phyloP scores from a whole-genome alignment of 1,140 invertebrate species.

The Copidosoma floridanum region DNA sequence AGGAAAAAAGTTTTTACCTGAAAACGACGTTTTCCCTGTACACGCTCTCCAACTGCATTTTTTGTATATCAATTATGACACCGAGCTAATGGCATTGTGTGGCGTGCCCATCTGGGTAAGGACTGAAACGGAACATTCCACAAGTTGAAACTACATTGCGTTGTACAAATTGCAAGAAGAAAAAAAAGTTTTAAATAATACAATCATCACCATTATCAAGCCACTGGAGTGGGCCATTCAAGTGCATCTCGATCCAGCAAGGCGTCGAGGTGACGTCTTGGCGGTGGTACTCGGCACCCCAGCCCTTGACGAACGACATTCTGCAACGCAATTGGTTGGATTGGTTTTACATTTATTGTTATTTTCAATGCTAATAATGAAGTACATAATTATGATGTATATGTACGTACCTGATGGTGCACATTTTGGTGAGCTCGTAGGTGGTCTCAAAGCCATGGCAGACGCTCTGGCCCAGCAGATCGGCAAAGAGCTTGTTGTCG shows the following conservation, averaged over 20 bases:
- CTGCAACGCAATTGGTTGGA: slow-evolving; percentile 54
- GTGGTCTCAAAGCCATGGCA: slow-evolving; percentile 66
- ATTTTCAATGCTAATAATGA: neutral
- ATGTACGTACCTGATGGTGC: slow-evolving; percentile 61
- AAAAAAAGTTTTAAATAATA: too few species aligned
- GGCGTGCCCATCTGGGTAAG: slow-evolving; percentile 89
- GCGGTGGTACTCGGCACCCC: slow-evolving; percentile 93
- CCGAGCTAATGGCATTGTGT: slow-evolving; percentile 87
- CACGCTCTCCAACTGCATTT: slow-evolving; percentile 7
- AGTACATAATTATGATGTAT: neutral
- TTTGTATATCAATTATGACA: slow-evolving; percentile 70
- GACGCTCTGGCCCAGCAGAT: slow-evolving; percentile 63
- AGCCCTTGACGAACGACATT: slow-evolving; percentile 97
- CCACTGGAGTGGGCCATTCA: slow-evolving; percentile 95
- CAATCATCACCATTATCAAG: slow-evolving; percentile 91
- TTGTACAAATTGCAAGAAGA: too few species aligned
- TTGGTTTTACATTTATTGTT: too few species aligned
- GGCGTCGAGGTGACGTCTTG: slow-evolving; percentile 95
- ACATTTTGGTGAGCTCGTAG: slow-evolving; percentile 75
- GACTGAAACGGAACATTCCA: too few species aligned
- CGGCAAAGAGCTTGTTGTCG: slow-evolving; percentile 63
- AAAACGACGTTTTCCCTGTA: too few species aligned
- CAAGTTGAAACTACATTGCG: too few species aligned
- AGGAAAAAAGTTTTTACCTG: too few species aligned
- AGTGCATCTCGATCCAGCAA: slow-evolving; percentile 96